Evolutionary conservation across 2,888 invertebrate species (phyloP).

Genomic region (Sthenelais limicola): DNA sequence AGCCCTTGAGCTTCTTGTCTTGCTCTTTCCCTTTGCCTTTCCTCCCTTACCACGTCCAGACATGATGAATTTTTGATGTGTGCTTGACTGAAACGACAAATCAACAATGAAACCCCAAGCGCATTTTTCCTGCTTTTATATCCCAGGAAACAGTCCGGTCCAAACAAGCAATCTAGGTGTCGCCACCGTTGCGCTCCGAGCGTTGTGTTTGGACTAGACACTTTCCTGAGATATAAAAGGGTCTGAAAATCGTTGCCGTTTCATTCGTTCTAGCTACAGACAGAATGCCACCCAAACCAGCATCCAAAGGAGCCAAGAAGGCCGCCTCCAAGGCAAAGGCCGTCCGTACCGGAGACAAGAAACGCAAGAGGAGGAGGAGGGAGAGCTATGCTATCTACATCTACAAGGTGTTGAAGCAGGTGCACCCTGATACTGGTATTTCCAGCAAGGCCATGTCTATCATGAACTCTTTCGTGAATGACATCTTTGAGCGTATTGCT

Average conservation of each 20-base stretch:
- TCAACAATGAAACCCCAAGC: background rate
- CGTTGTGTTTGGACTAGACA: slow-evolving; percentile 1
- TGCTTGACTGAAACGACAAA: background rate
- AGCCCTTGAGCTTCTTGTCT: slow-evolving; percentile 68
- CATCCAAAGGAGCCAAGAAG: slow-evolving; percentile 57
- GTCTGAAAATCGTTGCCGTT: background rate
- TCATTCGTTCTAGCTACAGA: background rate
- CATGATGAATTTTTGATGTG: slow-evolving; percentile 56
- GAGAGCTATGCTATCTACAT: slow-evolving; percentile 62
- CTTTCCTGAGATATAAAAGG: background rate
- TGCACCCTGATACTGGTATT: slow-evolving; percentile 66
- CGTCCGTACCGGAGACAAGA: slow-evolving; percentile 60
- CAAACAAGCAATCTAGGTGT: background rate
- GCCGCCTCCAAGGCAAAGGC: slow-evolving; percentile 57
- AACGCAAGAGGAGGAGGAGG: slow-evolving; percentile 57
- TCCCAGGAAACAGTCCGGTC: background rate
- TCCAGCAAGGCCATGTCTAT: slow-evolving; percentile 58
- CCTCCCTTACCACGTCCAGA: slow-evolving; percentile 72
- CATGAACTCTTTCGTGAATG: slow-evolving; percentile 63
- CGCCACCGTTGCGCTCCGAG: background rate
- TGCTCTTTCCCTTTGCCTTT: slow-evolving; percentile 70
- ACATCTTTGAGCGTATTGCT: slow-evolving; percentile 67
- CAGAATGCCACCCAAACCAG: slow-evolving; percentile 52
- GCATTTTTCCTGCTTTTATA: slow-evolving; percentile 9
- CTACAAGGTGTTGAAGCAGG: slow-evolving; percentile 64